Evolutionary conservation across 2,888 invertebrate species (phyloP).

Genomic region (Zele albiditarsus): DNA sequence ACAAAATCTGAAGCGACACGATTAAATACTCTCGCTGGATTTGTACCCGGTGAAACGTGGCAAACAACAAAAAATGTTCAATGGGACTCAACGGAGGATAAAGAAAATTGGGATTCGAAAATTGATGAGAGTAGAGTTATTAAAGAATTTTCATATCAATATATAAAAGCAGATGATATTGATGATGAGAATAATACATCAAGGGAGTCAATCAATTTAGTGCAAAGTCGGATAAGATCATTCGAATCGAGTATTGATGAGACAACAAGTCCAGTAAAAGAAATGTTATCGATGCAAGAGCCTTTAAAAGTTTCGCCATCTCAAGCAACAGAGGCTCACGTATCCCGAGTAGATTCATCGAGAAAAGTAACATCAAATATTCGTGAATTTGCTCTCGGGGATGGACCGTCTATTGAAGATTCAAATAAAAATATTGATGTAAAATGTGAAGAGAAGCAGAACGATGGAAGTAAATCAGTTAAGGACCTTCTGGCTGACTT

Average conservation of each 20-base stretch:
- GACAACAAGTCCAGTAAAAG: slow-evolving; percentile 55
- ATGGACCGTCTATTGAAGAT: slow-evolving; percentile 34
- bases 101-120: slow-evolving; percentile 64
- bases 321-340: slow-evolving; percentile 71
- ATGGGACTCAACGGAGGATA: slow-evolving; percentile 61
- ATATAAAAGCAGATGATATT: slow-evolving; percentile 63
- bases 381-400: slow-evolving; percentile 61
- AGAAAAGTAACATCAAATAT: slow-evolving; percentile 53
- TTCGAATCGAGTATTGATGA: slow-evolving; percentile 62
- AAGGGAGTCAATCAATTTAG: slow-evolving; percentile 57
- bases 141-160: slow-evolving; percentile 72
- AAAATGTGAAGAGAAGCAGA: slow-evolving; percentile 51
- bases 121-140: slow-evolving; percentile 69
- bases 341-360: slow-evolving; percentile 63
- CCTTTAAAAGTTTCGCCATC: slow-evolving; percentile 70
- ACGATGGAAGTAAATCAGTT: slow-evolving; percentile 69
- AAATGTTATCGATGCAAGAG: slow-evolving; percentile 69
- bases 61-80: slow-evolving; percentile 62
- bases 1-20: slow-evolving; percentile 51
- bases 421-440: slow-evolving; percentile 38
- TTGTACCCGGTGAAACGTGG: slow-evolving; percentile 59
- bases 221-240: slow-evolving; percentile 65
- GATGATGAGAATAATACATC: slow-evolving; percentile 56
- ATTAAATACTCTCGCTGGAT: slow-evolving; percentile 53
- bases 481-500: slow-evolving; percentile 73